Evolutionary conservation across 2,113 vertebrate species (phyloP).

Genomic region (Nothoprocta perdicaria): DNA sequence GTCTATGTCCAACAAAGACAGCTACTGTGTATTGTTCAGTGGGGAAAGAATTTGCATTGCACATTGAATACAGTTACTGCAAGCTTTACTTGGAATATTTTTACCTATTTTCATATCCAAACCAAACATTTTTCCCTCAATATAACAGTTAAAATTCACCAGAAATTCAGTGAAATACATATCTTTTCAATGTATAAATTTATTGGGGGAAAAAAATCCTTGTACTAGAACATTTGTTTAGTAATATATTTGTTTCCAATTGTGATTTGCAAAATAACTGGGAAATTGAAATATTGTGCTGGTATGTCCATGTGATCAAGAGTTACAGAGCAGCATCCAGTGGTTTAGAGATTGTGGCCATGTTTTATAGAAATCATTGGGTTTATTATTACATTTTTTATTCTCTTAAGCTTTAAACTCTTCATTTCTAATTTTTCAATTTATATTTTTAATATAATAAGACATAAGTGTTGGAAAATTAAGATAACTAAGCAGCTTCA

Average conservation of each 20-base stretch:
- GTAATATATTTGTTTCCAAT: not conserved
- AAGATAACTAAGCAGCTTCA: constrained; percentile 20
- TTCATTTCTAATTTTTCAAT: constrained; percentile 38
- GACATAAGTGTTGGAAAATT: not conserved
- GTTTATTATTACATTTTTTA: constrained; percentile 42
- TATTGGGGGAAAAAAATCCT: not conserved
- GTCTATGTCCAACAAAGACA: not conserved
- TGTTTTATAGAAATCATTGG: constrained; percentile 42
- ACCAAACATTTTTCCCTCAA: constrained; percentile 45
- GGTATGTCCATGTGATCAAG: not conserved
- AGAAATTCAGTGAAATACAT: not conserved
- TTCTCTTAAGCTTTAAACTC: constrained; percentile 47
- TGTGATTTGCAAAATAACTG: constrained; percentile 21
- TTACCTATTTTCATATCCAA: constrained; percentile 38
- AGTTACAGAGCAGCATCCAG: not conserved
- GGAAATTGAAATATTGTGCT: not conserved
- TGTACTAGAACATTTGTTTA: constrained; percentile 1
- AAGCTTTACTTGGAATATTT: constrained; percentile 33
- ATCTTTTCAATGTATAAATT: constrained; percentile 22
- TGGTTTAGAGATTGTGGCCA: not conserved
- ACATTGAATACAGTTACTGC: not conserved
- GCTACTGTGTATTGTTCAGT: not conserved
- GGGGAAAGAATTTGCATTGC: not conserved
- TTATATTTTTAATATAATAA: constrained; percentile 43
- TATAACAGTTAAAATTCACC: not conserved